These are phyloP conservation scores for Coelopa frigida DNA, from an alignment of 1,140 invertebrate species.

Conservation along the genomic window DNA sequence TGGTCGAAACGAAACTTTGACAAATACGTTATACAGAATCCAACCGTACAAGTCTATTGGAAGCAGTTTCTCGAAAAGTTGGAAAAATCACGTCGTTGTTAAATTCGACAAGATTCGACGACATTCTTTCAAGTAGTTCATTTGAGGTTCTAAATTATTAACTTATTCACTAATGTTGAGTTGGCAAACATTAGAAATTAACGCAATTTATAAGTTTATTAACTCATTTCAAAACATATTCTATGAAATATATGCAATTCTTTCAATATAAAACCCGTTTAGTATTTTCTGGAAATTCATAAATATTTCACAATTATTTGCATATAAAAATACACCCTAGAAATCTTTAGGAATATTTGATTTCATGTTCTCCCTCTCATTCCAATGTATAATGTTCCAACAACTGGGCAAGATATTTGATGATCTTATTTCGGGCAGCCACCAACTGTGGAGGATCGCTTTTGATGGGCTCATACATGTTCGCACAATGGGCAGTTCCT, in stretches of 20 bases:
- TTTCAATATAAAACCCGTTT: too few relatives aligned
- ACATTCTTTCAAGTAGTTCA: not conserved
- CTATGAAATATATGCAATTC: too few relatives aligned
- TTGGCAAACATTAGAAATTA: not conserved
- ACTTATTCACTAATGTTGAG: not conserved
- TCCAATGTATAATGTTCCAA: constrained; percentile 7
- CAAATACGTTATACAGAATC: constrained; percentile 26
- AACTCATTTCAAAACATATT: too few relatives aligned
- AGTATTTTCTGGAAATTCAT: too few relatives aligned
- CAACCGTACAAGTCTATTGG: constrained; percentile 28
- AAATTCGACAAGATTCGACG: too few relatives aligned
- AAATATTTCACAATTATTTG: not conserved
- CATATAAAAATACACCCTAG: not conserved
- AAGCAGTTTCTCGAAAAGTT: constrained; percentile 36
- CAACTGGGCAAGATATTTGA: constrained; percentile 46
- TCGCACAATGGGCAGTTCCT: constrained; percentile 76
- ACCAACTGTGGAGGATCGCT: constrained; percentile 56
- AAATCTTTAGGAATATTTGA: too few relatives aligned
- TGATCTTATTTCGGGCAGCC: constrained; percentile 55
- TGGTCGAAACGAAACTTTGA: constrained; percentile 23
- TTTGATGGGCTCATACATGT: constrained; percentile 65
- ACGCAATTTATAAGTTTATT: constrained; percentile 2
- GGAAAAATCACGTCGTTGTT: constrained; percentile 28
- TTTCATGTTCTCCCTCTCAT: not conserved
- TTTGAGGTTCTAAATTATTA: not conserved